Conservation (phyloP, 2,888 invertebrate genomes). For the Prosapia bicincta region DNA sequence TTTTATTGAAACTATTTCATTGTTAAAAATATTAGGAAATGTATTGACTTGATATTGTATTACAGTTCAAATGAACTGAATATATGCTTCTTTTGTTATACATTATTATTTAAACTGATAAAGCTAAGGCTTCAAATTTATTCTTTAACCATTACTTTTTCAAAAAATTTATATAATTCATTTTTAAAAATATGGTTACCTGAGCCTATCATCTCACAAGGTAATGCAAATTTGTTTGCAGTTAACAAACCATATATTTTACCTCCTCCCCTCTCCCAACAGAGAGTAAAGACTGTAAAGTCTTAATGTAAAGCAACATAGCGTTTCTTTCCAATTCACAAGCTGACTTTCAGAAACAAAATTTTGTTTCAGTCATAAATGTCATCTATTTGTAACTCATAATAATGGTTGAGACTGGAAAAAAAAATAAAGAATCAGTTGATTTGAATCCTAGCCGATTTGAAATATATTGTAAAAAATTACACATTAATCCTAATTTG, state of each 20-base stretch:
- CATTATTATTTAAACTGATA: too few relatives aligned
- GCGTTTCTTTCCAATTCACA: neutral
- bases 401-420: neutral
- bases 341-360: neutral
- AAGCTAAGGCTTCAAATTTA: too few relatives aligned
- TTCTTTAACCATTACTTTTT: too few relatives aligned
- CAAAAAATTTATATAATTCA: too few relatives aligned
- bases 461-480: constrained; percentile 46
- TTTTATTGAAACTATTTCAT: too few relatives aligned
- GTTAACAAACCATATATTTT: neutral
- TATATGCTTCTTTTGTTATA: too few relatives aligned
- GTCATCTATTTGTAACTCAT: too few relatives aligned
- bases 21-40: too few relatives aligned
- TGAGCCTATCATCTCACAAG: neutral
- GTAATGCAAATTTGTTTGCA: neutral
- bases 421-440: constrained; percentile 3
- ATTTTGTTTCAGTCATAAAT: neutral
- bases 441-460: constrained; percentile 31
- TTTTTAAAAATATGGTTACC: too few relatives aligned
- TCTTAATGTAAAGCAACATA: neutral
- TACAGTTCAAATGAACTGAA: too few relatives aligned
- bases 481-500: constrained; percentile 70
- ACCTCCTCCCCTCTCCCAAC: neutral
- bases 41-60: too few relatives aligned
- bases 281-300: neutral